Evolutionary conservation across 2,888 invertebrate genomes (phyloP).

Genomic region (Ypsolopha sequella): DNA sequence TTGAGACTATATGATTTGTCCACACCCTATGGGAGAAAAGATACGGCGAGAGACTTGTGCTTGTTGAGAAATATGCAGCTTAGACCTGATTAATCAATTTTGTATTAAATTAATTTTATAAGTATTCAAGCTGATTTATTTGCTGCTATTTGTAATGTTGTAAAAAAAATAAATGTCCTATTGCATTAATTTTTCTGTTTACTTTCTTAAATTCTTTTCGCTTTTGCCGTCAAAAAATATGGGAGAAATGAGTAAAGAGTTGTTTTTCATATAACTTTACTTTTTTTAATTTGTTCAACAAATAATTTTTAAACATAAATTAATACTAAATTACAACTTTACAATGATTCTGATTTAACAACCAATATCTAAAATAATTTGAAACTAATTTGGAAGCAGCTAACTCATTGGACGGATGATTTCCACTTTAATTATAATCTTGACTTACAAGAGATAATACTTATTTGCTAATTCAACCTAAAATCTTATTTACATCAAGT

Average conservation of each 20-base stretch:
- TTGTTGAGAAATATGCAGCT: slow-evolving; percentile 85
- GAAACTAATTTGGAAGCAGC: neutral
- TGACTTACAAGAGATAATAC: neutral
- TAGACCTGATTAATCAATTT: slow-evolving; percentile 51
- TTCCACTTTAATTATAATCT: neutral
- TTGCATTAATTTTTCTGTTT: neutral
- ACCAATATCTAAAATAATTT: neutral
- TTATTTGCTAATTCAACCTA: slow-evolving; percentile 1
- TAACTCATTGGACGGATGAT: neutral
- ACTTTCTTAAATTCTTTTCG: neutral
- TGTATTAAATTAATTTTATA: no score
- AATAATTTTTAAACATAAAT: slow-evolving; percentile 34
- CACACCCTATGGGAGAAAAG: slow-evolving; percentile 80
- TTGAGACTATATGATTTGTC: slow-evolving; percentile 85
- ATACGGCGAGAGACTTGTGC: slow-evolving; percentile 89
- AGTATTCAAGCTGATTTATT: neutral
- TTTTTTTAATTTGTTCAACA: slow-evolving; percentile 42
- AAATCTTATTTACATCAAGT: slow-evolving; percentile 4
- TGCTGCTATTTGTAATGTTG: neutral
- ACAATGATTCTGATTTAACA: neutral
- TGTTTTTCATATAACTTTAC: slow-evolving; percentile 26
- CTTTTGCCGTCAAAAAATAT: no score
- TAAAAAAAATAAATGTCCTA: neutral
- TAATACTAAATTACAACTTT: slow-evolving; percentile 16
- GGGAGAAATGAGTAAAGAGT: neutral